Base-by-base conservation (phyloP, 2,888 invertebrate species). In the Chirona hameri region DNA sequence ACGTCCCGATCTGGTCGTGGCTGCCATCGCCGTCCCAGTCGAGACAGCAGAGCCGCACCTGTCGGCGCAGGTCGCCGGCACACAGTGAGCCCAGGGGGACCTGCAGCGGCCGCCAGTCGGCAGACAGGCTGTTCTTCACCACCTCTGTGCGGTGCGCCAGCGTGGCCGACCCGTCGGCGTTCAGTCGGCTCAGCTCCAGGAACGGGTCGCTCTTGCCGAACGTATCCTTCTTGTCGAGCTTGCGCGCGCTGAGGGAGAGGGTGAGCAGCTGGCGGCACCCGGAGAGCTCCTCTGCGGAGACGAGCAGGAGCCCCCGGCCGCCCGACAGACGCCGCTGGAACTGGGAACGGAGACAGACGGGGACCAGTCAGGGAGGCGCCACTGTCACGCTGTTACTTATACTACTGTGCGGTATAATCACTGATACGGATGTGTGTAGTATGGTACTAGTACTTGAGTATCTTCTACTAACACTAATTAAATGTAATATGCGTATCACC, bases 111-210 rank as follows among this genome's bases (percentile, higher is more conserved):
- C 87, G 86, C 90, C 90, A 91, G 52, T 88, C 88, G 9, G 91
- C 90, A 85, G 90, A 89, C 82, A 90, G 86, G 1, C 89, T 89
- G 82, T 88, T 89, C 85, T 88, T 89, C 69, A 90, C 88, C 2
- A 89, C 89, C 86, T 91, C 91, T 69, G 90, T 90, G 85, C 90
- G 89, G 85, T 90, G 89, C 1, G 90, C 29, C 81, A 57, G 60
- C 21, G 83, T 31, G 60, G 82, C 83, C 31, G 81, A 55, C 31
- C 72, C 81, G 81, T 83, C 82, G 27, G 83, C 83, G n/a, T 83
- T 81, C 60, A 81, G 83, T 27, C 84, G 83, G 80, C 83, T 84
- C 57, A 89, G 86, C 55, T 86, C 87, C 10, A 88, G 85, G 85
- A 88, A 88, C n/a, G 88, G 88, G 85, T 88, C 88, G n/a, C 88